These are phyloP conservation scores for Digitonthophagus gazella DNA, from an alignment of 2,888 invertebrate genomes.

Conservation along the genomic window DNA sequence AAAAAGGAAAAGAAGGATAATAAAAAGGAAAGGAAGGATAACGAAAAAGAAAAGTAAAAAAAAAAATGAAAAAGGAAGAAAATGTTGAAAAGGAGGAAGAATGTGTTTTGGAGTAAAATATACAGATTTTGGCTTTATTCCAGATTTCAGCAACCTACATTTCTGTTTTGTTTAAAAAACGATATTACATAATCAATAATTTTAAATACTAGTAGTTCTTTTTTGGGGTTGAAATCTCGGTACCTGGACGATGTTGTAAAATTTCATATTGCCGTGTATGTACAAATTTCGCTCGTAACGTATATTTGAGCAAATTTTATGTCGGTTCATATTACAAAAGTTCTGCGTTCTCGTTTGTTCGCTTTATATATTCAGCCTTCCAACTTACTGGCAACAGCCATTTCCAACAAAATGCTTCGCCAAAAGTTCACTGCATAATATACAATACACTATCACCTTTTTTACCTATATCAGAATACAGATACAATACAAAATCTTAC, in stretches of 20 bases:
- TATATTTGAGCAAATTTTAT: background rate
- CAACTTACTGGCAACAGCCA: background rate
- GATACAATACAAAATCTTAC: too few relatives aligned
- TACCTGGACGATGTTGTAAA: background rate
- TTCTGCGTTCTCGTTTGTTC: background rate
- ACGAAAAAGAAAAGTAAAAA: too few relatives aligned
- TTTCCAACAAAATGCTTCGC: background rate
- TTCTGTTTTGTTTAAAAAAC: background rate
- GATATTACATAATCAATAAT: background rate
- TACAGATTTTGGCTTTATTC: background rate
- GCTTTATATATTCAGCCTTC: background rate
- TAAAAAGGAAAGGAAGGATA: background rate
- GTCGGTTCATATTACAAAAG: background rate
- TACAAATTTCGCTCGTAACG: background rate
- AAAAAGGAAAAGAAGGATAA: background rate
- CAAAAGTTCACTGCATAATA: background rate
- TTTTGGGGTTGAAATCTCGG: background rate
- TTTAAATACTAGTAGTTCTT: background rate
- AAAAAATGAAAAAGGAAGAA: too few relatives aligned
- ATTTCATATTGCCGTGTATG: background rate
- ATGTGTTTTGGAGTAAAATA: background rate
- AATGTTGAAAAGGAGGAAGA: too few relatives aligned
- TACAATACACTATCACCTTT: background rate
- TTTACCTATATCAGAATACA: background rate
- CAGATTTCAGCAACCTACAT: background rate